Percentiles rank a stretch among this genome's conserved stretches.
These are phyloP conservation scores for Anguilla pacifica DNA, from an alignment of 2,797 vertebrate genomes.

Conservation along the genomic window DNA sequence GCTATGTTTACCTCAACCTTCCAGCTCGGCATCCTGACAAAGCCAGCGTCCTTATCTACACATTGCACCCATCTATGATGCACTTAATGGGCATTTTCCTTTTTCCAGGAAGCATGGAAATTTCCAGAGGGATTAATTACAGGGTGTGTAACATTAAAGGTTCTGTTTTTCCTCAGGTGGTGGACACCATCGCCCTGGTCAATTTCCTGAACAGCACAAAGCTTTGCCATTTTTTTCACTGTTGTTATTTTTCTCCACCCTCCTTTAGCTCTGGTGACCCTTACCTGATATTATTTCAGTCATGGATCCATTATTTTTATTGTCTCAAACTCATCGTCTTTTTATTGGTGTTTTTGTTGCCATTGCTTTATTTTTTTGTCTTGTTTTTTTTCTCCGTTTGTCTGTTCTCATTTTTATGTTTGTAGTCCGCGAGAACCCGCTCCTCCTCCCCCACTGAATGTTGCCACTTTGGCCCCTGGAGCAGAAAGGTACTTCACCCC, in stretches of 20 bases:
- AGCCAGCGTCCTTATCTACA: background rate
- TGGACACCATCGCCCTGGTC: background rate
- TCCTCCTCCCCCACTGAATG: slow-evolving; percentile 90
- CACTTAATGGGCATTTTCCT: slow-evolving; percentile 4
- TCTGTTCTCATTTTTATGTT: slow-evolving; percentile 74
- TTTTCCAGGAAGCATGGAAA: background rate
- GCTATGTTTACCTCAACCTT: background rate
- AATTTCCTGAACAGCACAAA: background rate
- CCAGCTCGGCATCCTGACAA: background rate
- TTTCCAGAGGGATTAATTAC: background rate
- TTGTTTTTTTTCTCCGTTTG: slow-evolving; percentile 64
- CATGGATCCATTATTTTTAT: slow-evolving; percentile 33
- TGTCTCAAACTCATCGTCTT: background rate
- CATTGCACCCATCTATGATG: background rate
- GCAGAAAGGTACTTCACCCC: slow-evolving; percentile 81
- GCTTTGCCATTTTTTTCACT: background rate
- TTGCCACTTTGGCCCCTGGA: slow-evolving; percentile 98
- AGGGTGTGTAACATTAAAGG: background rate
- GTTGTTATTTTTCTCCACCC: background rate
- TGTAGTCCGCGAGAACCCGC: slow-evolving; percentile 92
- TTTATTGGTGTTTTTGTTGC: slow-evolving; percentile 30
- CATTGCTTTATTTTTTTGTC: slow-evolving; percentile 40
- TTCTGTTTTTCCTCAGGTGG: background rate
- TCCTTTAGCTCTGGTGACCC: background rate
- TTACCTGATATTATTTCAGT: background rate